Percentiles rank a stretch among this genome's conserved stretches.
Evolutionary conservation across 1,140 invertebrate genomes (phyloP).

Genomic region (Apis florea): DNA sequence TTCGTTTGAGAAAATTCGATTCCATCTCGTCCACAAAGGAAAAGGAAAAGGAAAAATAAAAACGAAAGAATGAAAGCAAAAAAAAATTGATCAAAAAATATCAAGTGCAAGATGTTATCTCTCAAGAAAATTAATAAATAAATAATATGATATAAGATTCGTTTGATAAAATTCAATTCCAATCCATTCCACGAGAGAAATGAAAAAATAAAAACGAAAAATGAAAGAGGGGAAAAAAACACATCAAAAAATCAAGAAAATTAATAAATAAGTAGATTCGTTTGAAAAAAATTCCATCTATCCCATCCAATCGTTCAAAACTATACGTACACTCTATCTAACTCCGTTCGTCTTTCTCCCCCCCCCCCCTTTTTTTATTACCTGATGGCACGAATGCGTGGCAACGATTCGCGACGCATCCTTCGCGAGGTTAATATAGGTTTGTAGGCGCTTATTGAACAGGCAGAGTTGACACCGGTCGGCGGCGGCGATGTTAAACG

Average conservation of each 20-base stretch:
- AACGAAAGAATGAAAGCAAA: not conserved
- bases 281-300: not conserved
- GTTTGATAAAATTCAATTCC: no score
- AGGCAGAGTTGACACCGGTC: conserved; percentile 19
- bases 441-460: conserved; percentile 37
- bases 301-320: not conserved
- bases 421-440: conserved; percentile 18
- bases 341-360: not conserved
- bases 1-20: no score
- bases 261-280: not conserved
- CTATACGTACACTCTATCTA: not conserved
- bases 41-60: not conserved
- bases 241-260: not conserved
- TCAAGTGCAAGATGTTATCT: not conserved
- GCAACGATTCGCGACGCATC: conserved; percentile 10
- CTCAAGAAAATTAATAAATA: no score
- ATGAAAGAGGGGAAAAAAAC: no score
- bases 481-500: conserved; percentile 32
- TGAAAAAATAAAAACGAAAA: no score
- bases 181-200: no score
- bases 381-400: no score
- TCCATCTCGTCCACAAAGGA: no score
- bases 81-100: not conserved
- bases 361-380: not conserved
- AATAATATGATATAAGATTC: no score